Percentiles rank a stretch among this genome's conserved stretches.
Evolutionary conservation across 2,113 vertebrate species (phyloP).

Genomic region (rat (Rattus norvegicus)): GRCr8 NC_086027.1:19884501-19885000

Average conservation of each 20-base stretch:
- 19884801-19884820: not conserved
- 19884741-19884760: rapidly evolving
- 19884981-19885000: not conserved
- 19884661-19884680: rapidly evolving
- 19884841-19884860: not conserved
- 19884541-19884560: not conserved
- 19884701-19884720: rapidly evolving
- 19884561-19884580: rapidly evolving
- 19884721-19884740: not conserved
- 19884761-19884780: not conserved
- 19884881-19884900: not conserved
- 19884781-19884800: not conserved
- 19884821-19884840: not conserved
- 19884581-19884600: not conserved
- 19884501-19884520: not conserved
- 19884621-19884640: rapidly evolving
- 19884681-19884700: not conserved
- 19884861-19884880: not conserved
- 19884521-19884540: not conserved
- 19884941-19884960: not conserved
- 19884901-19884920: not conserved
- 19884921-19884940: slow-evolving; percentile 1
- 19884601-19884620: too few relatives aligned
- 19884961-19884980: not conserved
- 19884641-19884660: not conserved